phyloP scores from a whole-genome alignment of 2,888 invertebrate genomes.

The Caenorhabditis plicata region DNA sequence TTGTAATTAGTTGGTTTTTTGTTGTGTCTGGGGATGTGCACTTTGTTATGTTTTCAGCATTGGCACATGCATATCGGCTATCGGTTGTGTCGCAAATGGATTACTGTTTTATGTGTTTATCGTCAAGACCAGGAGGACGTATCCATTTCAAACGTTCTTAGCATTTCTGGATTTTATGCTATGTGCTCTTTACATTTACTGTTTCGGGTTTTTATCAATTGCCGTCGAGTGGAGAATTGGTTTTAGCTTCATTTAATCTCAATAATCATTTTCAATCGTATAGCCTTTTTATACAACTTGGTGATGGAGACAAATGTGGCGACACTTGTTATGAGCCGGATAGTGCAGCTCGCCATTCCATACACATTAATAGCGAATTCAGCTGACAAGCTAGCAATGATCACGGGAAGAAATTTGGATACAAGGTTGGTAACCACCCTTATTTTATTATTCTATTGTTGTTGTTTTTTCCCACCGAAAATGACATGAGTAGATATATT shows the following conservation, averaged over 20 bases:
- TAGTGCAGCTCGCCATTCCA: slow-evolving; percentile 48
- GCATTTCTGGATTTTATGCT: slow-evolving; percentile 48
- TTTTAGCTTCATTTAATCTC: too few species aligned
- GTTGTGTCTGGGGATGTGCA: too few species aligned
- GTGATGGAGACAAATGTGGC: slow-evolving; percentile 34
- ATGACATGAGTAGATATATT: background rate
- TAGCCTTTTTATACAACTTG: slow-evolving; percentile 34
- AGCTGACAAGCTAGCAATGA: slow-evolving; percentile 38
- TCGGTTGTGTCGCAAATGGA: slow-evolving; percentile 45
- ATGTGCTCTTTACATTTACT: slow-evolving; percentile 43
- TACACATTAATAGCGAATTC: slow-evolving; percentile 53
- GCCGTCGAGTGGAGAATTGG: slow-evolving; percentile 26
- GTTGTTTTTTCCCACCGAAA: background rate
- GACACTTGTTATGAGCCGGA: slow-evolving; percentile 35
- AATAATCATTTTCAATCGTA: background rate
- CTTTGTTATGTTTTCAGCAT: slow-evolving; percentile 31
- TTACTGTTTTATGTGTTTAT: slow-evolving; percentile 45
- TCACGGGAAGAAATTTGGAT: slow-evolving; percentile 18
- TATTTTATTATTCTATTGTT: background rate
- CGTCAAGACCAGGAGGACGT: slow-evolving; percentile 15
- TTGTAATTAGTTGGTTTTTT: too few species aligned
- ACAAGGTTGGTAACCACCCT: slow-evolving; percentile 10
- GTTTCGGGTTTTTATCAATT: slow-evolving; percentile 34
- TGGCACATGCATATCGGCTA: slow-evolving; percentile 36
- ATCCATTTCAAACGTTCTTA: slow-evolving; percentile 43